These are phyloP conservation scores for Spodoptera picta DNA, from an alignment of 2,888 invertebrate genomes.

Conservation along the genomic window DNA sequence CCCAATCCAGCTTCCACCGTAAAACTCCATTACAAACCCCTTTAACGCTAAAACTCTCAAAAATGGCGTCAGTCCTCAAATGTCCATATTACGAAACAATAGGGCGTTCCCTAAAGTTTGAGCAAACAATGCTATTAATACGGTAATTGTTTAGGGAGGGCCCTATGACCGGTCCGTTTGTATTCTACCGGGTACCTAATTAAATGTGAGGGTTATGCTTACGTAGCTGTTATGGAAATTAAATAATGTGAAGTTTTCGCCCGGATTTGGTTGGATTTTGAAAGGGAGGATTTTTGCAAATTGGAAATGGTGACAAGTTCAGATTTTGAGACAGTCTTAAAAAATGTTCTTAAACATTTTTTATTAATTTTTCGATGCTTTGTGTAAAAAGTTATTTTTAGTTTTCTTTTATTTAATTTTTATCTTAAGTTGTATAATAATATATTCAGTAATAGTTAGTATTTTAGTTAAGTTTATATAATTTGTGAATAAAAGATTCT, in stretches of 20 bases:
- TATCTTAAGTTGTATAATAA: no score
- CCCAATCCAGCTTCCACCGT: no score
- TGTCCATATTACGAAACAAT: conserved; percentile 17
- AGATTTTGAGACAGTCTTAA: no score
- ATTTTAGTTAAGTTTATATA: no score
- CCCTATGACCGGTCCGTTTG: conserved; percentile 40
- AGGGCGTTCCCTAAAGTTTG: conserved; percentile 15
- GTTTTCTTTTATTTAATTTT: no score
- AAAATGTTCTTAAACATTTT: no score
- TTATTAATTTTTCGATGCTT: no score
- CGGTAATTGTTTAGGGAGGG: conserved; percentile 42
- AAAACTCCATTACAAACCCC: no score
- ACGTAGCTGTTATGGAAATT: conserved; percentile 30
- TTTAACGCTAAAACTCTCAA: not conserved
- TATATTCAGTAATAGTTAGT: no score
- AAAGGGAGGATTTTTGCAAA: not conserved
- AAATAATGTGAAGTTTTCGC: conserved; percentile 14
- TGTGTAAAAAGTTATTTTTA: no score
- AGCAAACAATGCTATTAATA: conserved; percentile 53
- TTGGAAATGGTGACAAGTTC: no score
- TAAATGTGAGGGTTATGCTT: conserved; percentile 51
- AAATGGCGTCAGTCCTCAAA: conserved; percentile 10
- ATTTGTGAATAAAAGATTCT: no score
- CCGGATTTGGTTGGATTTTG: conserved; percentile 17
- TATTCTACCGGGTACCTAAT: conserved; percentile 54